Evolutionary conservation across 2,888 invertebrate genomes (phyloP), one percentile per base, ranked within the genome.

Genomic region (Aporophyla nigra): DNA sequence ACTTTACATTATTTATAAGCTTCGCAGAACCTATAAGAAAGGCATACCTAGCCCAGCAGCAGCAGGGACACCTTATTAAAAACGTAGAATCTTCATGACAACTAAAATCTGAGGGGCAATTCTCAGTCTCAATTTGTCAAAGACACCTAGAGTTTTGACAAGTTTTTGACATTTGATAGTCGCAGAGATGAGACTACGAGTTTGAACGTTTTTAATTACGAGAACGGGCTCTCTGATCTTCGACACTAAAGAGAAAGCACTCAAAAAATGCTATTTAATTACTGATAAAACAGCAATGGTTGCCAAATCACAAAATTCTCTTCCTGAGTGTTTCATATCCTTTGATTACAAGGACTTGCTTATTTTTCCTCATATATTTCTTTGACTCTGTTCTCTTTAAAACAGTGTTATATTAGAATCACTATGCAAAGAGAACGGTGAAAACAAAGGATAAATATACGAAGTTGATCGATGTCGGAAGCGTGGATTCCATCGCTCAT

Each of bases 401-500:
- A 49, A 71, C 40, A 58, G 43, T 62, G 16, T 66, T 66, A 21
- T 75, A 71, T 68, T 65, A 71, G 65, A 69, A 77, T 67, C 46
- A 80, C 54, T 78, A 63, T 68, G 82, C 76, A 78, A 83, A 81
- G 85, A 82, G 78, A 80, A 85, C 89, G 87, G 90, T 90, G 88
- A 90, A 89, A 92, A 93, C 93, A 93, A 93, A 93, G 91, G 89
- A 87, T 90, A 87, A 90, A 89, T 90, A 92, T 85, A 86, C 84
- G 76, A 71, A 87, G 87, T 92, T 91, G 93, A 94, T 94, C 91
- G 92, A 93, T 93, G 93, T 96, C 95, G 95, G 95, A 95, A 95
- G 95, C 94, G 91, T 94, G 92, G 95, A 94, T 94, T 93, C 94
- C 94, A 94, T 93, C 92, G 92, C 93, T 94, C 93, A 91, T 91